Evolutionary conservation across 2,888 invertebrate species (phyloP), one percentile per base, ranked within the genome.

Genomic region (Mesopsocus fuscifrons): DNA sequence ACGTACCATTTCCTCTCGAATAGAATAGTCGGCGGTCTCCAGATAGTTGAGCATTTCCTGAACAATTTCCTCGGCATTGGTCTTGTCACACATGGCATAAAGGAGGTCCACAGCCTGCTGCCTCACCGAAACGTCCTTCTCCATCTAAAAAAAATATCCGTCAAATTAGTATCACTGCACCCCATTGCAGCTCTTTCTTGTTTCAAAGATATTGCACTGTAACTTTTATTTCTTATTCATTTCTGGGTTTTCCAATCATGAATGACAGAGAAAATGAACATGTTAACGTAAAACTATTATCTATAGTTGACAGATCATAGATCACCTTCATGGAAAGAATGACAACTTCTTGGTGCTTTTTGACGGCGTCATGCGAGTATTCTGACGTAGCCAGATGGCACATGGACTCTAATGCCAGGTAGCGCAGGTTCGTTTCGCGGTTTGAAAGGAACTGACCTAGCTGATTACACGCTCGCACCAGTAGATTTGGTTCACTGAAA

Each of bases 1-100:
- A 44, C 56, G 49, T 51, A 70, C 98, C 98, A 99, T 98, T 67
- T 99, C 98, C 66, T 99, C 98, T 51, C 98, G 73, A 54, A 99
- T 99, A 20, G 97, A 97, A 65, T 98, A 98, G 65, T 99, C 98
- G 44, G 98, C 98, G 18, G 95, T 94, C 68, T 98, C 98, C 52
- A 99, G 68, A 61, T 98, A 99, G 59, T 91, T 87, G 52, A 98
- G 68, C 98, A 99, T 99, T 66, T 99, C 98, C 59, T 92, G 91
- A 4, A 99, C 98, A 59, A 98, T 99, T 67, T 97, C 94, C 62
- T 94, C 94, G 17, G 97, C 94, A 66, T 98, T 99, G 51, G 88
- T 88, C 58, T 94, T 85, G 64, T 99, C 98, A 66, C 98, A 99
- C 98, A 99, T 98, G 33, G 98, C 98, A 66, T 99, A 99, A 2